Evolutionary conservation across 2,888 invertebrate genomes (phyloP).

Genomic region (Lamellibrachia satsuma): DNA sequence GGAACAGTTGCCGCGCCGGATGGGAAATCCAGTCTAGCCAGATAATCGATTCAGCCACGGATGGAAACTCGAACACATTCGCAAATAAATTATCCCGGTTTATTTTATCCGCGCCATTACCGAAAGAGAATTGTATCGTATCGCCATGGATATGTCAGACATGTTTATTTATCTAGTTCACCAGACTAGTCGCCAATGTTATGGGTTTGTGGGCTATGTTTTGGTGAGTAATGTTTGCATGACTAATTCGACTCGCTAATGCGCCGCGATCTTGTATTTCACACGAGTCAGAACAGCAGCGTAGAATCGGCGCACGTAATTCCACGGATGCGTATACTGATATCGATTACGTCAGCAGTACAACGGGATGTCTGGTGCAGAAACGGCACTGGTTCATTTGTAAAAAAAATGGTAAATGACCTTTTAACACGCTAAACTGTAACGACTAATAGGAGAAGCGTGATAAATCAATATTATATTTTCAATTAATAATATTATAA

Average conservation of each 20-base stretch:
- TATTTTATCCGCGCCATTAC: not conserved
- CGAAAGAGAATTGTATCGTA: not conserved
- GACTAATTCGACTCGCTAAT: constrained; percentile 6
- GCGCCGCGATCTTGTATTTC: not conserved
- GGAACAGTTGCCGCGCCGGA: not conserved
- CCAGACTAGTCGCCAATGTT: not conserved
- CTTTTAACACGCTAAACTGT: no score
- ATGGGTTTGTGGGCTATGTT: constrained; percentile 6
- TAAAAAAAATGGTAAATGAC: no score
- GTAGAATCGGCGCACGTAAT: not conserved
- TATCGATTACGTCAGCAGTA: constrained; percentile 10
- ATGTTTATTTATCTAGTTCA: not conserved
- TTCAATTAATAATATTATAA: no score
- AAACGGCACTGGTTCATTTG: not conserved
- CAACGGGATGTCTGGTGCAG: not conserved
- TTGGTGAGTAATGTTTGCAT: constrained; percentile 13
- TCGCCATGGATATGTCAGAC: not conserved
- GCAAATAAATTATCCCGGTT: not conserved
- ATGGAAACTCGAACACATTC: not conserved
- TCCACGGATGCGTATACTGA: not conserved
- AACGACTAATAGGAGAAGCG: no score
- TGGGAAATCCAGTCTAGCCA: not conserved
- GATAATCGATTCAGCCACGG: not conserved
- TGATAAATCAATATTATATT: no score
- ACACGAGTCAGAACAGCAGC: not conserved